These are phyloP conservation scores for Hydropotes inermis DNA, from an alignment of 2,113 vertebrate genomes.

Conservation along the genomic window DNA sequence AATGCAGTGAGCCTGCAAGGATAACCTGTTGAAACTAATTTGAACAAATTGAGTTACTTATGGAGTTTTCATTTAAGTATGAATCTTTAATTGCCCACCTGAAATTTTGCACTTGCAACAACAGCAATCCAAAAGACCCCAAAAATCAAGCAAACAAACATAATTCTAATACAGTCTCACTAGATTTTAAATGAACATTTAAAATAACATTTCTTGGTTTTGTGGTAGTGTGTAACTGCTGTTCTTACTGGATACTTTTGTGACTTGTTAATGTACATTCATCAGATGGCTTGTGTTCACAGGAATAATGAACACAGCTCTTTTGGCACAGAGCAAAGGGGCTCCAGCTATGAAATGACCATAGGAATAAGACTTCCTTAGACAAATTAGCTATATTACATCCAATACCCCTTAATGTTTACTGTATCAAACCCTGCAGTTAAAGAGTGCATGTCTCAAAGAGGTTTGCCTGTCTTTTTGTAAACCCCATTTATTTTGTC, in stretches of 20 bases:
- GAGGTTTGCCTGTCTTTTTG: neutral
- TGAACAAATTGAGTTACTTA: neutral
- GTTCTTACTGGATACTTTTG: neutral
- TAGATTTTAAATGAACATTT: neutral
- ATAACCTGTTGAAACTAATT: neutral
- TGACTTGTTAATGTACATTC: neutral
- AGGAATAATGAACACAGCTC: neutral
- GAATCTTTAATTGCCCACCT: neutral
- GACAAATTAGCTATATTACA: neutral
- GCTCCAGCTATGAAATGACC: neutral
- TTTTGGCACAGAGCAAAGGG: neutral
- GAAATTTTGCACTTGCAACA: neutral
- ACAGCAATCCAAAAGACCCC: neutral
- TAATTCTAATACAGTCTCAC: neutral
- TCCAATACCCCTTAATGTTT: neutral
- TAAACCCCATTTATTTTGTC: neutral
- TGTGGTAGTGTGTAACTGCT: neutral
- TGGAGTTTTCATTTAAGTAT: neutral
- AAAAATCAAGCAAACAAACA: neutral
- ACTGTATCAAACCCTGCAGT: neutral
- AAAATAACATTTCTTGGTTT: neutral
- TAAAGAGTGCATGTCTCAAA: neutral
- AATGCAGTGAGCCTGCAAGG: neutral
- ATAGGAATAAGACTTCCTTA: neutral
- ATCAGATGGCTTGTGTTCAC: neutral